Conservation (phyloP, 2,888 invertebrate species). For the Acronicta leporina region DNA sequence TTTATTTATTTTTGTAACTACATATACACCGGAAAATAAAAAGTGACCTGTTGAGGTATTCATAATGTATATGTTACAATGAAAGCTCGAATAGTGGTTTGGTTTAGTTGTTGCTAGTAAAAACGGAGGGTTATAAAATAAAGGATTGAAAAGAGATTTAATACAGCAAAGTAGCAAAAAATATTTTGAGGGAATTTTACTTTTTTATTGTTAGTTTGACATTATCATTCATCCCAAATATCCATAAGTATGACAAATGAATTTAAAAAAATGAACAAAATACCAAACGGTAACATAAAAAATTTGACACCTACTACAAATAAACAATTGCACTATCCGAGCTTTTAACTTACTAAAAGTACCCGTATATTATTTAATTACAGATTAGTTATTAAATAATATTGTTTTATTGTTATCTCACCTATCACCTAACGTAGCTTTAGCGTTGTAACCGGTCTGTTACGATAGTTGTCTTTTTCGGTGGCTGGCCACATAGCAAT, state of each 20-base stretch:
- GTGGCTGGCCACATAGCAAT: constrained; percentile 87
- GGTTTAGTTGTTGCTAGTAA: background rate
- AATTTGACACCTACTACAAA: no score
- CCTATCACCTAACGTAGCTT: constrained; percentile 33
- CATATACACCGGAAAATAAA: constrained; percentile 22
- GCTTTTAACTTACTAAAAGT: constrained; percentile 10
- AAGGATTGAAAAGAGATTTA: no score
- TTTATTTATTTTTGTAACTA: constrained; percentile 1
- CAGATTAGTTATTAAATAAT: background rate
- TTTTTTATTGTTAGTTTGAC: no score
- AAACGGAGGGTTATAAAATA: no score
- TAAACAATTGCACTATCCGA: background rate
- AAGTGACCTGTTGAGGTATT: background rate
- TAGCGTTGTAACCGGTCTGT: constrained; percentile 56
- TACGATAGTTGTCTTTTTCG: constrained; percentile 69
- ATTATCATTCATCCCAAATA: no score
- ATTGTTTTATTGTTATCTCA: constrained; percentile 1
- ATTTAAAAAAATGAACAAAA: no score
- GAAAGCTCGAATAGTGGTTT: constrained; percentile 1
- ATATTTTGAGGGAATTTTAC: no score
- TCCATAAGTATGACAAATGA: no score
- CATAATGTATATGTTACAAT: constrained; percentile 16
- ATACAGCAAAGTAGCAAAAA: no score
- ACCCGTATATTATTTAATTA: background rate
- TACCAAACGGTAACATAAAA: no score